A percentile compares a stretch with the other conserved stretches of the same genome.
Conservation (phyloP, 1,140 invertebrate genomes). For the Macrobrachium nipponense region DNA sequence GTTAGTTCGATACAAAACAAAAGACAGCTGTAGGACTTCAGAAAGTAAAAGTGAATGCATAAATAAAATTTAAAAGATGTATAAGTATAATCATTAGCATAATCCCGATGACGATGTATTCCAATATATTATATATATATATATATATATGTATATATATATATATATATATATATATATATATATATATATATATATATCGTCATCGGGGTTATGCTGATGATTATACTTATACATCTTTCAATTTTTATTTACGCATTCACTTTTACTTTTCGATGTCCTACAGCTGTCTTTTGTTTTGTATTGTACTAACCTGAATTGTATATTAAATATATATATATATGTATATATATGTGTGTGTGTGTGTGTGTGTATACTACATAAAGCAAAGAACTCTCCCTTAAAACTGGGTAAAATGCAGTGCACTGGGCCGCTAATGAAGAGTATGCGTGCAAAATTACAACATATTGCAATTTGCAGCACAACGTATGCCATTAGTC, state of each 20-base stretch:
- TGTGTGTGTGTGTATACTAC: too few species aligned
- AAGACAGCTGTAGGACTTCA: neutral
- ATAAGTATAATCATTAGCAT: neutral
- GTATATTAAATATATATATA: neutral
- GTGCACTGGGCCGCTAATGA: neutral
- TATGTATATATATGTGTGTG: too few species aligned
- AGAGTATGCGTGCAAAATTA: too few species aligned
- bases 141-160: slow-evolving; percentile 40
- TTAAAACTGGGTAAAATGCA: neutral
- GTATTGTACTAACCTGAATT: neutral
- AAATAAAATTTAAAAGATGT: neutral
- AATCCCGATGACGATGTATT: neutral
- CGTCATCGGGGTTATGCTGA: neutral
- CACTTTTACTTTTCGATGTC: neutral
- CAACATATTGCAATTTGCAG: too few species aligned
- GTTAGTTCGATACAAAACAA: neutral
- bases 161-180: slow-evolving; percentile 43
- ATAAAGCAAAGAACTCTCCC: too few species aligned
- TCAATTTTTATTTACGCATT: too few species aligned
- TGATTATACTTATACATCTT: neutral
- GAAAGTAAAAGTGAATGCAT: too few species aligned
- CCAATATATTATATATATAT: slow-evolving; percentile 1
- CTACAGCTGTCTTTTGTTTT: neutral
- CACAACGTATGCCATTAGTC: too few species aligned
- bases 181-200: slow-evolving; percentile 32